phyloP scores from a whole-genome alignment of 2,113 vertebrate species.

The Pseudorectes ferrugineus region DNA sequence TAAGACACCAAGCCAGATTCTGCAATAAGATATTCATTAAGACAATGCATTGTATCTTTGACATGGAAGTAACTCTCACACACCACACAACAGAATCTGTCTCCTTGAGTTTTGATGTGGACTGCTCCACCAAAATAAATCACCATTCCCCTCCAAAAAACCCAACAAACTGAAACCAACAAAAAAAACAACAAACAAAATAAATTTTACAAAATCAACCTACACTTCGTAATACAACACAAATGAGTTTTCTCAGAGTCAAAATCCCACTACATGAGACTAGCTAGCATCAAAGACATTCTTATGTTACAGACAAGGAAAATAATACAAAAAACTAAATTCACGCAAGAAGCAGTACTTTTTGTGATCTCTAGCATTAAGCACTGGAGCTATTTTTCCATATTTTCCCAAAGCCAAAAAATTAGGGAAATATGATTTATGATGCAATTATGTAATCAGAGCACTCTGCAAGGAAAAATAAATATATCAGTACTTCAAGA shows the following conservation, averaged over 20 bases:
- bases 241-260: neutral
- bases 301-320: neutral
- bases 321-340: neutral
- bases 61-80: neutral
- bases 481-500: neutral
- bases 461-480: neutral
- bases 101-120: neutral
- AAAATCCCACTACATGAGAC: neutral
- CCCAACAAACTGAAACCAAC: neutral
- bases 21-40: neutral
- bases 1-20: neutral
- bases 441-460: neutral
- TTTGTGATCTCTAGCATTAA: neutral
- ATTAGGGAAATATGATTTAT: neutral
- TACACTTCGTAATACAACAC: neutral
- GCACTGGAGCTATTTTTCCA: neutral
- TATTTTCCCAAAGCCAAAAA: neutral
- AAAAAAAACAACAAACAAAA: neutral
- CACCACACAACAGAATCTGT: neutral
- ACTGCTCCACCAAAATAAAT: neutral
- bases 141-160: neutral
- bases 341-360: neutral
- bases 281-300: neutral
- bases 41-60: neutral
- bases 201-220: neutral